Evolutionary conservation across 2,797 vertebrate genomes (phyloP).

Genomic region (Anguilla megastoma): DNA sequence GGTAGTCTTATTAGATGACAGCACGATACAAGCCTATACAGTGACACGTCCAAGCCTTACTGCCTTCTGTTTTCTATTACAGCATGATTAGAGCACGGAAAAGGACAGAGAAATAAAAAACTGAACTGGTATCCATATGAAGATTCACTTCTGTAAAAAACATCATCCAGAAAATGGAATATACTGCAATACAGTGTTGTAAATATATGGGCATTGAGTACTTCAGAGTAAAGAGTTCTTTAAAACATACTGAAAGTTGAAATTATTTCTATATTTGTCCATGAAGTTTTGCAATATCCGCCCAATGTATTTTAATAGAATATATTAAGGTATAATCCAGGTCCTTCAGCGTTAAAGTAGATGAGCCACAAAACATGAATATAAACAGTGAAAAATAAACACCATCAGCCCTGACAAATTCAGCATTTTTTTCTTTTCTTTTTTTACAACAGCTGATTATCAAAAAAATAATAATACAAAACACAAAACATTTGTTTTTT

Average conservation of each 20-base stretch:
- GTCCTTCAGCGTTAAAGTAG: background rate
- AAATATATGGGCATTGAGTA: background rate
- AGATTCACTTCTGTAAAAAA: background rate
- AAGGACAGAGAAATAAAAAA: background rate
- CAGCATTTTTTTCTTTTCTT: background rate
- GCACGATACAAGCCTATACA: background rate
- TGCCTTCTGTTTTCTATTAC: background rate
- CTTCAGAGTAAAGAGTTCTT: background rate
- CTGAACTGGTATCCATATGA: background rate
- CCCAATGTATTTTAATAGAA: background rate
- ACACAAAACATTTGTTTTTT: background rate
- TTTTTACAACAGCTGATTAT: background rate
- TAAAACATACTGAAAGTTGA: too few relatives aligned
- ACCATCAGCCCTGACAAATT: background rate
- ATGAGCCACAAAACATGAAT: background rate
- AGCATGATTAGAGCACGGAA: background rate
- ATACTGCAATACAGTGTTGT: background rate
- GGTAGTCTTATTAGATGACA: constrained; percentile 6
- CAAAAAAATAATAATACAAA: background rate
- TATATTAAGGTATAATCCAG: background rate
- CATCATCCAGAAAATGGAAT: background rate
- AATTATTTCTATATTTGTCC: too few relatives aligned
- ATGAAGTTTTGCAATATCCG: too few relatives aligned
- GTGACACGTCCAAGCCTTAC: background rate
- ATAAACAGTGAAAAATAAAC: background rate